Conservation (phyloP, 1,140 invertebrate genomes). For the Steinernema feltiae region DNA sequence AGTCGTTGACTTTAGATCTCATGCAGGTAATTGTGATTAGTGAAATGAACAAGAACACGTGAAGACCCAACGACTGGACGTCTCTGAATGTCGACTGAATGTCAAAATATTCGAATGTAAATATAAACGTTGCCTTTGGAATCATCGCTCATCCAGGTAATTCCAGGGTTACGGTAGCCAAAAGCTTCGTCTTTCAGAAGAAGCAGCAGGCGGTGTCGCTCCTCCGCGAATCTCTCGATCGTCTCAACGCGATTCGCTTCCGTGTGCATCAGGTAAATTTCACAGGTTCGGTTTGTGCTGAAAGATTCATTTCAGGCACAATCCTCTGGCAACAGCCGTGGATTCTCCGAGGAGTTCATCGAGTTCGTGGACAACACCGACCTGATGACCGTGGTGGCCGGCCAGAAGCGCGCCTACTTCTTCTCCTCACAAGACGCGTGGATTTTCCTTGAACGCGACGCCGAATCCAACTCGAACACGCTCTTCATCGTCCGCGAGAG, state of each 20-base stretch:
- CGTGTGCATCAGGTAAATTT: neutral
- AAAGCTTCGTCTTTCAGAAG: neutral
- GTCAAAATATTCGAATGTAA: too few relatives aligned
- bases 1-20: too few relatives aligned
- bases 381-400: neutral
- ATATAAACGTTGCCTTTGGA: neutral
- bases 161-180: neutral
- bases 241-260: neutral
- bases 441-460: neutral
- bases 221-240: neutral
- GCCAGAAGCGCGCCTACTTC: neutral
- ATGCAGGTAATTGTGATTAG: too few relatives aligned
- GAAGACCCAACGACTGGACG: too few relatives aligned
- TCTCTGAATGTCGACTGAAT: too few relatives aligned
- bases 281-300: neutral
- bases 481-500: neutral
- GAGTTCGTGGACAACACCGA: neutral
- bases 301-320: too few relatives aligned
- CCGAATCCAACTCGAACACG: neutral
- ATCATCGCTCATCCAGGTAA: neutral
- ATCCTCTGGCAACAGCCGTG: too few relatives aligned
- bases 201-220: neutral
- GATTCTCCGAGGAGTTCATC: neutral
- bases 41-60: too few relatives aligned
- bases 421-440: neutral